Percentiles rank a stretch among this genome's conserved stretches.
phyloP scores from a whole-genome alignment of 2,888 invertebrate species.

The Polydrusus cervinus region DNA sequence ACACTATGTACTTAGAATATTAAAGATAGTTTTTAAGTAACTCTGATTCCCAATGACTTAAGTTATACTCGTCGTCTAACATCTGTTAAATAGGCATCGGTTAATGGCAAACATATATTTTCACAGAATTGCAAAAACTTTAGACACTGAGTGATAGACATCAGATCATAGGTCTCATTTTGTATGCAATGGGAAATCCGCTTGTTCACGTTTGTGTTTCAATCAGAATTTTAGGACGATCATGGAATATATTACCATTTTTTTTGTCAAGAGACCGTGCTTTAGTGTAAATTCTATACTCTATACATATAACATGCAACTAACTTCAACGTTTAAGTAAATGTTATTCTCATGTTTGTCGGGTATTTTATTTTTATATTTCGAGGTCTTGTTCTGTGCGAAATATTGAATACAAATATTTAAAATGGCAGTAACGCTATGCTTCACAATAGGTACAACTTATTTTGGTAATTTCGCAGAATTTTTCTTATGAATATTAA shows the following conservation, averaged over 20 bases:
- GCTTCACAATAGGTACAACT: not conserved
- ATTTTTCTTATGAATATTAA: not conserved
- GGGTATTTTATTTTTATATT: constrained; percentile 14
- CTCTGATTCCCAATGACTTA: constrained; percentile 22
- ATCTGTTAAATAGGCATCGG: constrained; percentile 47
- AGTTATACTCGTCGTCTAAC: constrained; percentile 26
- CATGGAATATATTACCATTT: constrained; percentile 62
- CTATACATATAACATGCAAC: constrained; percentile 23
- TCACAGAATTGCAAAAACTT: constrained; percentile 44
- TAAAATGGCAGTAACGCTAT: not conserved
- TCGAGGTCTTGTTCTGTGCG: constrained; percentile 18
- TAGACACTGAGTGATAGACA: constrained; percentile 50
- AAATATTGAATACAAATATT: constrained; percentile 26
- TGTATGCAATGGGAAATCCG: constrained; percentile 60
- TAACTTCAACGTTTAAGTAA: constrained; percentile 30
- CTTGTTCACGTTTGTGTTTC: constrained; percentile 60
- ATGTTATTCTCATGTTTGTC: constrained; percentile 34
- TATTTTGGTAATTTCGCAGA: not conserved
- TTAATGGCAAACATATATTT: constrained; percentile 46
- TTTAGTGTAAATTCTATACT: constrained; percentile 38
- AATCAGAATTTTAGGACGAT: constrained; percentile 63
- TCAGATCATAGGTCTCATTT: constrained; percentile 57
- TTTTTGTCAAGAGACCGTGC: constrained; percentile 23
- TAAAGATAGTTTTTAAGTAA: constrained; percentile 31
- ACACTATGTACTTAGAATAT: constrained; percentile 37